Evolutionary conservation across 1,140 invertebrate genomes (phyloP).

Genomic region (Bombus waltoni): DNA sequence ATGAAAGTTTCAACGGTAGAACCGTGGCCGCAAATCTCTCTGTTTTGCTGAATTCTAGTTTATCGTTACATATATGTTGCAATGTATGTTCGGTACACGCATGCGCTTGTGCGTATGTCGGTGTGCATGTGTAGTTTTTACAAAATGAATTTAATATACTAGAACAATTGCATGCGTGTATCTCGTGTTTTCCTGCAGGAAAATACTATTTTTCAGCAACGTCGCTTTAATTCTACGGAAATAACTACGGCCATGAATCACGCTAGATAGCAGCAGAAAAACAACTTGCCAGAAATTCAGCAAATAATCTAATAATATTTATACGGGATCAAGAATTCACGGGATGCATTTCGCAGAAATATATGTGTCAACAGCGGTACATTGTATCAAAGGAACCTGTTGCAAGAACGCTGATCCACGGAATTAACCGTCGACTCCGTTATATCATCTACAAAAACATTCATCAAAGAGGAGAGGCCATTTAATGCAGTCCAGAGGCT

Average conservation of each 20-base stretch:
- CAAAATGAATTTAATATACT: background rate
- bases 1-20: background rate
- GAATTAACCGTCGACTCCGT: background rate
- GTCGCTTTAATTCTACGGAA: background rate
- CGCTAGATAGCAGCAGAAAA: background rate
- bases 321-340: background rate
- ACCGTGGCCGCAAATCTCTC: slow-evolving; percentile 3
- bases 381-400: background rate
- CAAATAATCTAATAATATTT: background rate
- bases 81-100: no score
- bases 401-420: background rate
- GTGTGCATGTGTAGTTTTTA: background rate
- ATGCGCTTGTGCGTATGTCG: background rate
- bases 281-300: background rate
- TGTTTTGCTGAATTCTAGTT: background rate
- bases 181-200: background rate
- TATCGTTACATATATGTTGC: background rate
- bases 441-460: background rate
- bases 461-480: background rate
- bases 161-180: background rate
- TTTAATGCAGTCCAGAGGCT: background rate
- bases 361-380: background rate
- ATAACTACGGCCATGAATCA: background rate
- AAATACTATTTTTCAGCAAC: background rate
- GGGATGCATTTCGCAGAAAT: background rate